phyloP scores from a whole-genome alignment of 2,888 invertebrate genomes.

The Sthenelais limicola region DNA sequence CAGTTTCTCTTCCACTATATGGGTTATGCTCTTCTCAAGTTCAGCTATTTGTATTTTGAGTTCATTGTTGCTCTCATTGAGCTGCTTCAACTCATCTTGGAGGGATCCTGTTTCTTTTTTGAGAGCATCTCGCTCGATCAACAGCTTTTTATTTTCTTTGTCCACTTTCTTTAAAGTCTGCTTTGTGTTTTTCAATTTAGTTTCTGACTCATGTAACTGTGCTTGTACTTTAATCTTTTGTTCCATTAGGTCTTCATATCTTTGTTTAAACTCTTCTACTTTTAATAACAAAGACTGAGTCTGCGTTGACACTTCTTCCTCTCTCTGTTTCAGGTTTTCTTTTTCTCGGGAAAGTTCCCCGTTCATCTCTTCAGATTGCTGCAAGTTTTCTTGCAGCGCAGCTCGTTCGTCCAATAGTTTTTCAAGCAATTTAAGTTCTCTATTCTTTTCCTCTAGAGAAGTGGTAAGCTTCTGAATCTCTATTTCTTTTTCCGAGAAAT shows the following conservation, averaged over 20 bases:
- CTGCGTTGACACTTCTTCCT: no score
- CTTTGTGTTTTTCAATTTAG: constrained; percentile 21
- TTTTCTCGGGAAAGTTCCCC: not conserved
- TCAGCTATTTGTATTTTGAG: not conserved
- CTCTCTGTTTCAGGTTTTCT: no score
- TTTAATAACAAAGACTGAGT: not conserved
- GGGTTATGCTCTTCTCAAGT: not conserved
- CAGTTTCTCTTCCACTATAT: constrained; percentile 54
- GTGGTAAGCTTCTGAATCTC: not conserved
- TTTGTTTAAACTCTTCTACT: not conserved
- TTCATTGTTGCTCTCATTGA: constrained; percentile 1
- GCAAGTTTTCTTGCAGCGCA: not conserved
- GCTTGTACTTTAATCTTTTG: constrained; percentile 24
- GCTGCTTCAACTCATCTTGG: constrained; percentile 8
- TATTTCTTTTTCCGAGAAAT: not conserved
- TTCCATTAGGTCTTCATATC: constrained; percentile 20
- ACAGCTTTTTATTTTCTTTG: constrained; percentile 22
- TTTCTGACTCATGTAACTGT: not conserved
- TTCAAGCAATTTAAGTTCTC: not conserved
- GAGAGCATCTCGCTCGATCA: not conserved
- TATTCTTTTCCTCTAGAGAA: not conserved
- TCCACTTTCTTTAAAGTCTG: constrained; percentile 22
- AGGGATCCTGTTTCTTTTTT: not conserved
- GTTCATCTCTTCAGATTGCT: not conserved
- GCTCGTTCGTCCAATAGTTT: not conserved